Evolutionary conservation across 2,888 invertebrate species (phyloP).

Genomic region (Cordilura impudica): DNA sequence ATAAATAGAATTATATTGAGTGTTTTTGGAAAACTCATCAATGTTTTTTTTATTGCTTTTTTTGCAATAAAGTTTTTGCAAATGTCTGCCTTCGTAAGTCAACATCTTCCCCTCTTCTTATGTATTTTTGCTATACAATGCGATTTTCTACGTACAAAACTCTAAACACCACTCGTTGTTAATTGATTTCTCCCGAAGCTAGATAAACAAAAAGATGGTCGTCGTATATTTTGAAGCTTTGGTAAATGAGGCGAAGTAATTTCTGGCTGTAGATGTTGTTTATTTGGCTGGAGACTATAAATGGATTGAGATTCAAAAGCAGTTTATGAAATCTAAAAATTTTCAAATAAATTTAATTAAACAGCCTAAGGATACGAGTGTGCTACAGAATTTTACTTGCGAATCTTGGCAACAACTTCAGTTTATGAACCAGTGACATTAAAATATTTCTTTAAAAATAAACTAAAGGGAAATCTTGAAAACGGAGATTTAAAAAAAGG

Average conservation of each 20-base stretch:
- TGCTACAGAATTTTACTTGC: slow-evolving; percentile 32
- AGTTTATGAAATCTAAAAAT: neutral
- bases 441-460: too few relatives aligned
- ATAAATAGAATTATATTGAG: neutral
- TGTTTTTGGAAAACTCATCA: neutral
- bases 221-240: slow-evolving; percentile 17
- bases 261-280: neutral
- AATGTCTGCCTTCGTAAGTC: slow-evolving; percentile 15
- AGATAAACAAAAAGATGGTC: slow-evolving; percentile 49
- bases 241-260: neutral
- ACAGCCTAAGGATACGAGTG: slow-evolving; percentile 52
- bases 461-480: too few relatives aligned
- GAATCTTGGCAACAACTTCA: neutral
- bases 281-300: neutral
- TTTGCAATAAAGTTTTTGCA: neutral
- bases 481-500: too few relatives aligned
- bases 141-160: slow-evolving; percentile 3
- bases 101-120: neutral
- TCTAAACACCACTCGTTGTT: slow-evolving; percentile 42
- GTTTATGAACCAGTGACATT: too few relatives aligned
- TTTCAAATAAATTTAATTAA: slow-evolving; percentile 66
- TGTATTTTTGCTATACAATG: slow-evolving; percentile 25
- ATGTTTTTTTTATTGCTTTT: neutral
- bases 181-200: slow-evolving; percentile 62
- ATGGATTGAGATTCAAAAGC: neutral